phyloP scores from a whole-genome alignment of 2,797 vertebrate genomes.

The Syngnathus rostellatus region DNA sequence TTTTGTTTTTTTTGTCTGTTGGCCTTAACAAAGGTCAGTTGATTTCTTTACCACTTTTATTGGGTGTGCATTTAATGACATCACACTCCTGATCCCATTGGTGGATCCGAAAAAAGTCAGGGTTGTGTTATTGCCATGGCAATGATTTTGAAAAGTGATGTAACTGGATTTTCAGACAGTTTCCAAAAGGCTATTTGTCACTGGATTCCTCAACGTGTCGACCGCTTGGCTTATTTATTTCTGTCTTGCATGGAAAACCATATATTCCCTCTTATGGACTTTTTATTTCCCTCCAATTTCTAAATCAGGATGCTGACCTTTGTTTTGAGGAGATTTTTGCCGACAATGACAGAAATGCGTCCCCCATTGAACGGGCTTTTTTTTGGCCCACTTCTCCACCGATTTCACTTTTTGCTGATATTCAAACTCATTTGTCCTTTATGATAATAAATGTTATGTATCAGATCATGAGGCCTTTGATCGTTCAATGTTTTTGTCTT shows the following conservation, averaged over 20 bases:
- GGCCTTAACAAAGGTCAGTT: conserved; percentile 71
- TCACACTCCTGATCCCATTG: conserved; percentile 92
- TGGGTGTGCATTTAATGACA: conserved; percentile 77
- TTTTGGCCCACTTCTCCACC: conserved; percentile 28
- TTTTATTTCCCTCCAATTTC: conserved; percentile 72
- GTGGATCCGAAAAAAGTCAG: conserved; percentile 78
- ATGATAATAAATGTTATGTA: conserved; percentile 79
- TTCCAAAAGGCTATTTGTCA: conserved; percentile 74
- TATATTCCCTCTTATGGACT: conserved; percentile 68
- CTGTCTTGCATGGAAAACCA: conserved; percentile 83
- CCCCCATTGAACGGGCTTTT: conserved; percentile 41
- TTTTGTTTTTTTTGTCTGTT: conserved; percentile 70
- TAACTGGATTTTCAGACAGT: conserved; percentile 84
- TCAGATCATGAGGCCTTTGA: conserved; percentile 61
- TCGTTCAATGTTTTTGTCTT: conserved; percentile 40
- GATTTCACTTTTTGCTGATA: conserved; percentile 65
- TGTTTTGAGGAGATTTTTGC: conserved; percentile 38
- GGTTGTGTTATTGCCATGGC: conserved; percentile 44
- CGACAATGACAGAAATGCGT: conserved; percentile 36
- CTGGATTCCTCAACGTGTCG: conserved; percentile 70
- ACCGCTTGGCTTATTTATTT: conserved; percentile 52
- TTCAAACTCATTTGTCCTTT: conserved; percentile 73
- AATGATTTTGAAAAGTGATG: conserved; percentile 59
- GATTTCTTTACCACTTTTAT: conserved; percentile 82
- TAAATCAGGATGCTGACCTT: conserved; percentile 55